Conservation (phyloP, 64 coral and sea anemone species). For the Montipora foliosa region DNA sequence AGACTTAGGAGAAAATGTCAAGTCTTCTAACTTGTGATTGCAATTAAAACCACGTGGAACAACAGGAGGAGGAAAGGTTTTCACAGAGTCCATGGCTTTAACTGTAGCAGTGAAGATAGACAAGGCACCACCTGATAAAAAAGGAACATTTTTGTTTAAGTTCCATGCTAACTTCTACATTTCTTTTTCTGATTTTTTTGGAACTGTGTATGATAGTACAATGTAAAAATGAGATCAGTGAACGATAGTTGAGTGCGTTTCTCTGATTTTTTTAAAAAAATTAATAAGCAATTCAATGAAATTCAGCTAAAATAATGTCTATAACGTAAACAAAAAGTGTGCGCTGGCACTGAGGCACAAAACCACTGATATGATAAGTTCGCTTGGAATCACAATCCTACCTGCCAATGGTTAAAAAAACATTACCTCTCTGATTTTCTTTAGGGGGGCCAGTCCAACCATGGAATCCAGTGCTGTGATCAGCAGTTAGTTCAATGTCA, state of each 20-base stretch:
- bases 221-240: too few species aligned
- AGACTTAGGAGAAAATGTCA: background rate
- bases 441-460: constrained; percentile 95
- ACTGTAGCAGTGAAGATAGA: constrained; percentile 73
- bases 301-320: too few species aligned
- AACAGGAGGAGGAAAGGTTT: constrained; percentile 76
- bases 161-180: background rate
- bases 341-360: too few species aligned
- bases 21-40: constrained; percentile 18
- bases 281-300: too few species aligned
- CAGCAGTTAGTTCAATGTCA: constrained; percentile 76
- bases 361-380: background rate
- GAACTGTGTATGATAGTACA: too few species aligned
- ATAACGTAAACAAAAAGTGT: too few species aligned
- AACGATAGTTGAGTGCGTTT: too few species aligned
- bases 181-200: too few species aligned
- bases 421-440: constrained; percentile 53
- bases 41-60: constrained; percentile 68
- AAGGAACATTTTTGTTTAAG: background rate
- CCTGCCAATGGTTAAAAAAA: background rate
- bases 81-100: constrained; percentile 59
- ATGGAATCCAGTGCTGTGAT: constrained; percentile 54
- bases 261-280: too few species aligned
- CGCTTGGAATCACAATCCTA: background rate
- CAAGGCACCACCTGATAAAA: constrained; percentile 72